A percentile compares a stretch with the other conserved stretches of the same genome.
These are phyloP conservation scores for Aplochiton taeniatus DNA, from an alignment of 2,797 vertebrate genomes.

Conservation along the genomic window DNA sequence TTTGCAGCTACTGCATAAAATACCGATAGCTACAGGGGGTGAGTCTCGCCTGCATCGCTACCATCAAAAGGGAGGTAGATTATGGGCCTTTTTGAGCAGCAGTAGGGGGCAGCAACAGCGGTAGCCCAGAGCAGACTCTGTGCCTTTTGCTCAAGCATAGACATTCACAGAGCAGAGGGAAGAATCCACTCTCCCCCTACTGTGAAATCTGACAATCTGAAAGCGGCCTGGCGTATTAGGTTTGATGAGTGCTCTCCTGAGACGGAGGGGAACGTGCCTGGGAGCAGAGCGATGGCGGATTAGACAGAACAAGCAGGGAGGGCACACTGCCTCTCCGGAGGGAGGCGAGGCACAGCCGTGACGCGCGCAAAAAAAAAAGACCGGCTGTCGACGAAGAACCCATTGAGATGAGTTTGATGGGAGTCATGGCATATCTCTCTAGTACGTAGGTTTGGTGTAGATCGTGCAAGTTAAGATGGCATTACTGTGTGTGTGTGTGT, in stretches of 20 bases:
- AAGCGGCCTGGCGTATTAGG: slow-evolving; percentile 33
- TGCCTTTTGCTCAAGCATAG: not conserved
- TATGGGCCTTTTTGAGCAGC: not conserved
- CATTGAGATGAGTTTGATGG: not conserved
- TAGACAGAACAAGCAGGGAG: slow-evolving; percentile 25
- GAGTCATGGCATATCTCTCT: not conserved
- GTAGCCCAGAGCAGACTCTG: slow-evolving; percentile 5
- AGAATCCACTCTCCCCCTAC: slow-evolving; percentile 31
- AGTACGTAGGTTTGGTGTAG: not conserved
- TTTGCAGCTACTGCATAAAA: not conserved
- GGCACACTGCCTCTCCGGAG: slow-evolving; percentile 10
- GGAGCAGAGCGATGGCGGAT: slow-evolving; percentile 19
- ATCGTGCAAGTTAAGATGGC: not conserved
- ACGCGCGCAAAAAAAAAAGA: not conserved
- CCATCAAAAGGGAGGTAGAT: not conserved
- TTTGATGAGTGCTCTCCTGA: slow-evolving; percentile 37
- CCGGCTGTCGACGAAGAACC: not conserved
- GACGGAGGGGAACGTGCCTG: slow-evolving; percentile 16
- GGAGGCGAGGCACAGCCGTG: not conserved
- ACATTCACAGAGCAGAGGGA: slow-evolving; percentile 1
- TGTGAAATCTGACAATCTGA: slow-evolving; percentile 41
- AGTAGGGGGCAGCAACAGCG: slow-evolving; percentile 2
- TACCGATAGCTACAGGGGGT: not conserved
- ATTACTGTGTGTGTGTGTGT: slow-evolving; percentile 16
- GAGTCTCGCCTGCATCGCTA: not conserved